These are phyloP conservation scores for Cyclargus thomasi DNA, from an alignment of 1,140 invertebrate species.

Conservation along the genomic window DNA sequence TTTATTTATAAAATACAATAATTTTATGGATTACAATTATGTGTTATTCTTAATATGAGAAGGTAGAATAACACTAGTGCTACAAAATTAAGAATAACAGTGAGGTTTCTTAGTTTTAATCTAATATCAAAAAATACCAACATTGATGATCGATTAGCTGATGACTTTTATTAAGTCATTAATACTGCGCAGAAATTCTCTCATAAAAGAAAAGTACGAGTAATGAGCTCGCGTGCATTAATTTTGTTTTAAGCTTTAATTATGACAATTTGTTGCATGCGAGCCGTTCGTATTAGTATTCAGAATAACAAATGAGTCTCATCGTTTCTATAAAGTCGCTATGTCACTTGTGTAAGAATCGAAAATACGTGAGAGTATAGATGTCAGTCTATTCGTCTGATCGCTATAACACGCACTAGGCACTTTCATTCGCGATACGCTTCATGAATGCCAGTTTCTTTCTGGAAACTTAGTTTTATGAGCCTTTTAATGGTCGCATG, in stretches of 20 bases:
- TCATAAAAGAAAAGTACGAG: slow-evolving; percentile 7
- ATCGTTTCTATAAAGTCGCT: slow-evolving; percentile 58
- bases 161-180: slow-evolving; percentile 2
- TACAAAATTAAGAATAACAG: not conserved
- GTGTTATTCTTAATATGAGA: no score
- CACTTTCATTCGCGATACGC: slow-evolving; percentile 45
- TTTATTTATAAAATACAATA: no score
- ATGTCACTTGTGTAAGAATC: slow-evolving; percentile 39
- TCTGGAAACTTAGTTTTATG: slow-evolving; percentile 27
- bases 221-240: slow-evolving; percentile 43
- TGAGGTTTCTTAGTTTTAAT: not conserved
- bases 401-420: slow-evolving; percentile 38
- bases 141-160: not conserved
- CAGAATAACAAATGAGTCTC: slow-evolving; percentile 55
- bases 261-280: slow-evolving; percentile 59
- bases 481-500: slow-evolving; percentile 30
- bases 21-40: no score
- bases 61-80: no score
- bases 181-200: slow-evolving; percentile 2
- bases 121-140: no score
- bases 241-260: slow-evolving; percentile 53
- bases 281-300: slow-evolving; percentile 50
- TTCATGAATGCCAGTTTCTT: slow-evolving; percentile 38
- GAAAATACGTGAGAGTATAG: slow-evolving; percentile 40
- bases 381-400: slow-evolving; percentile 42